Conservation (phyloP, 2,888 invertebrate species). For the Drosophila nr. medialis region DNA sequence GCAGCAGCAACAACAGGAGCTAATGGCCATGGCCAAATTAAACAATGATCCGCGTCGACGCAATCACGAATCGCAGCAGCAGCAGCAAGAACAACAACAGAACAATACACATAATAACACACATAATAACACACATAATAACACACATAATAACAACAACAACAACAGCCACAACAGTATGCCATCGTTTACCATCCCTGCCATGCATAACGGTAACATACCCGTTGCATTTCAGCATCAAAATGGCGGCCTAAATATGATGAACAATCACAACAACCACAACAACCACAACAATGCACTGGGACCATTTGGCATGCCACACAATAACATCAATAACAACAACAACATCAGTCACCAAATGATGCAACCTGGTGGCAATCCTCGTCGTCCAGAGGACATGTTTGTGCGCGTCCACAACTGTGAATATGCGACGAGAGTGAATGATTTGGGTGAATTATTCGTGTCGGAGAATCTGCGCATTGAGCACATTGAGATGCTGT, state of each 20-base stretch:
- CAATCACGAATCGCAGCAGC: conserved; percentile 30
- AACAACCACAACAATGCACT: conserved; percentile 34
- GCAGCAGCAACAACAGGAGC: conserved; percentile 40
- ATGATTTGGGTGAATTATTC: conserved; percentile 92
- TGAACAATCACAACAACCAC: conserved; percentile 28
- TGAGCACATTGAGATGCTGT: conserved; percentile 91
- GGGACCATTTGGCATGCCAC: conserved; percentile 34
- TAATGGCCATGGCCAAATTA: conserved; percentile 41
- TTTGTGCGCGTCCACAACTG: conserved; percentile 91
- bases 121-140: conserved; percentile 10
- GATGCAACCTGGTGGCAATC: conserved; percentile 15
- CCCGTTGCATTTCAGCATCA: conserved; percentile 46
- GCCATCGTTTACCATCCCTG: conserved; percentile 37
- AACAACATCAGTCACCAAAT: conserved; percentile 18
- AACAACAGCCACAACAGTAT: conserved; percentile 17
- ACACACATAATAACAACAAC: conserved; percentile 11
- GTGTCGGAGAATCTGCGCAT: conserved; percentile 91
- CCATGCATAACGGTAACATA: conserved; percentile 70
- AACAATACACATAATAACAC: conserved; percentile 16
- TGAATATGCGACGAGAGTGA: conserved; percentile 90
- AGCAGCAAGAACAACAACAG: conserved; percentile 23
- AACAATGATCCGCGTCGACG: conserved; percentile 60
- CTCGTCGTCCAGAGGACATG: conserved; percentile 84
- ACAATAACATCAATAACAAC: conserved; percentile 23
- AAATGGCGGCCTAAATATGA: conserved; percentile 26